These are phyloP conservation scores for Dolichopus griseipennis DNA, from an alignment of 2,888 invertebrate species.

Conservation along the genomic window DNA sequence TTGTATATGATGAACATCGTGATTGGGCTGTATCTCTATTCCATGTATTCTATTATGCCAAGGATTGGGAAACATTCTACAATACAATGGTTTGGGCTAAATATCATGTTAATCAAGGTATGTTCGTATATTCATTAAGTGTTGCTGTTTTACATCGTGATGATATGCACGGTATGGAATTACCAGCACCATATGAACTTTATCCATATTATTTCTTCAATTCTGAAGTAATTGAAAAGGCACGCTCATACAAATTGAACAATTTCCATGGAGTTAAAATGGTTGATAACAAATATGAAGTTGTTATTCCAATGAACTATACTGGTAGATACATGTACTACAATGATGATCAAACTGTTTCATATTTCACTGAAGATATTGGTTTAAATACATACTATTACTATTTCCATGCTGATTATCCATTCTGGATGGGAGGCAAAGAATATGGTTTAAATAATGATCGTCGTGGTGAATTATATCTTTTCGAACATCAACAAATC, in stretches of 20 bases:
- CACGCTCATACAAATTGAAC: slow-evolving; percentile 13
- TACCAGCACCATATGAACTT: slow-evolving; percentile 57
- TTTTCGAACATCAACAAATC: slow-evolving; percentile 57
- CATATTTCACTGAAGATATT: slow-evolving; percentile 63
- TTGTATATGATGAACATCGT: slow-evolving; percentile 19
- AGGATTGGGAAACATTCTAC: slow-evolving; percentile 59
- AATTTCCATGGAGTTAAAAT: slow-evolving; percentile 15
- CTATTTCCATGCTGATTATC: slow-evolving; percentile 53
- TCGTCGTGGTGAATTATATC: slow-evolving; percentile 57
- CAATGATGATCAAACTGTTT: slow-evolving; percentile 51
- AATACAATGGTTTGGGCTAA: slow-evolving; percentile 58
- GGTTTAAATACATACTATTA: slow-evolving; percentile 59
- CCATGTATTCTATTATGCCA: slow-evolving; percentile 56
- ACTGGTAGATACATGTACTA: slow-evolving; percentile 47
- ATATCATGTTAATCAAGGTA: slow-evolving; percentile 49
- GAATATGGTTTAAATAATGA: slow-evolving; percentile 46
- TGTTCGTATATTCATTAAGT: slow-evolving; percentile 52
- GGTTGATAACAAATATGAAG: slow-evolving; percentile 23
- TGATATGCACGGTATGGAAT: slow-evolving; percentile 47
- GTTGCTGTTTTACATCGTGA: slow-evolving; percentile 51
- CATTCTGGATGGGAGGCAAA: slow-evolving; percentile 54
- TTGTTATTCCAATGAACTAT: slow-evolving; percentile 50
- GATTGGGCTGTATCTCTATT: slow-evolving; percentile 48
- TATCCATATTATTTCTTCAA: slow-evolving; percentile 54
- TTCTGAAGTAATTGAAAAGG: slow-evolving; percentile 45